Evolutionary conservation across 2,888 invertebrate species (phyloP), one percentile per base, ranked within the genome.

Genomic region (Didymodactylos carnosus): DNA sequence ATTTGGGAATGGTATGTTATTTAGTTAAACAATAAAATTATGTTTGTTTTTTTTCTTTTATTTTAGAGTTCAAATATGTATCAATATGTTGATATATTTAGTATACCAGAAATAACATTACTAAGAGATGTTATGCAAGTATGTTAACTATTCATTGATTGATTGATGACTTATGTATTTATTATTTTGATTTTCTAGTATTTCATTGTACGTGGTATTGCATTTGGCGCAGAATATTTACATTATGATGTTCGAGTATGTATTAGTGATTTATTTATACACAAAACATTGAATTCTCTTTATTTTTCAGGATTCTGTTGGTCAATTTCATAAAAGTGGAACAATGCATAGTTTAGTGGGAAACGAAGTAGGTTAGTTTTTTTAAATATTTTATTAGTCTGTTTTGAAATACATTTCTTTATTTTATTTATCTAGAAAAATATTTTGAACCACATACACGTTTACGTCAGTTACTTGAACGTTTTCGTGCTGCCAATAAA

Each of bases 81-180:
- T 25, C 95, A 97, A 82, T 85, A 97, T 78, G 93, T 94, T 8
- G 97, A 97, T 86, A 84, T 95, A 73, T 97, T 97, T 85, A 93
- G 94, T 11, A 90, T 95, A 69, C 95, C 97, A 39, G 94, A 95
- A 86, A 93, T 94, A 89, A 62, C 62, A 19, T 14, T 62, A 10
- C n/a, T 62, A 35, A 16, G 62, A 1, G 62, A 62, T 8, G 35
- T 62, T 0, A 62, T 35, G 19, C 62, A 62, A 25, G 62, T 62
- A 62, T 35, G n/a, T n/a, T 2, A 35, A n/a, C n/a, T n/a, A n/a
- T n/a, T n/a, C n/a, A n/a, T n/a, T n/a, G n/a, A n/a, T n/a, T n/a
- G n/a, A n/a, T n/a, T n/a, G n/a, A n/a, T n/a, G n/a, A n/a, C n/a
- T n/a, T n/a, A n/a, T n/a, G n/a, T n/a, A n/a, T n/a, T n/a, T n/a